Evolutionary conservation across 2,113 vertebrate species (phyloP), one percentile per base, ranked within the genome.

Genomic region (Planiliza haematocheilus): DNA sequence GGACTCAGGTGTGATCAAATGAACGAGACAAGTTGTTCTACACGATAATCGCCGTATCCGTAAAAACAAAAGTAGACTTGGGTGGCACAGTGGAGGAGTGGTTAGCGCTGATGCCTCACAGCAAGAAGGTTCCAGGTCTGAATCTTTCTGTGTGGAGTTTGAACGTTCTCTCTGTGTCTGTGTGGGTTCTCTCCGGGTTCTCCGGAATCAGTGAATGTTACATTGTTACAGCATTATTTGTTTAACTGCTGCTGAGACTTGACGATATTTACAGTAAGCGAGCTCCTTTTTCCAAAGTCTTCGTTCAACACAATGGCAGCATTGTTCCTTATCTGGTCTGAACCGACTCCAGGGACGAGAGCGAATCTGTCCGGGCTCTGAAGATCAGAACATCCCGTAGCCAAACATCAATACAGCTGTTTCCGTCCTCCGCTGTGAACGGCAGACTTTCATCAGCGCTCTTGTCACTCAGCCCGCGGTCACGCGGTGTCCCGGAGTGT

Each of bases 321-420:
- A n/a, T 36, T 67, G 45, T 69, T 66, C 64, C 41, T 61, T 6
- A 17, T 69, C 58, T 73, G 18, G 16, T 73, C 41, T 13, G 20
- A 83, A 52, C 2, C 51, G 72, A 77, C 18, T 65, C 8, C 0
- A 46, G 14, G n/a, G 51, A 56, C 49, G 61, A 43, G 43, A 42
- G 7, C 13, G 46, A 82, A 42, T 30, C 45, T 34, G 24, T 37
- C 69, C 7, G 57, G 49, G 36, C 49, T 56, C 53, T 1, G 6
- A 55, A 67, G 57, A 83, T 84, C 16, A 69, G 78, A 86, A 77
- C 65, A 59, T 58, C 74, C 57, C 69, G 71, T 60, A 50, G 57
- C 61, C 10, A 70, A 34, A 76, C 74, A 80, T 70, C 66, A 67
- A 58, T 69, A 41, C 48, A 39, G 18, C 30, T 50, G 74, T 77